Conservation (phyloP, 2,888 invertebrate species). For the Actias luna region DNA sequence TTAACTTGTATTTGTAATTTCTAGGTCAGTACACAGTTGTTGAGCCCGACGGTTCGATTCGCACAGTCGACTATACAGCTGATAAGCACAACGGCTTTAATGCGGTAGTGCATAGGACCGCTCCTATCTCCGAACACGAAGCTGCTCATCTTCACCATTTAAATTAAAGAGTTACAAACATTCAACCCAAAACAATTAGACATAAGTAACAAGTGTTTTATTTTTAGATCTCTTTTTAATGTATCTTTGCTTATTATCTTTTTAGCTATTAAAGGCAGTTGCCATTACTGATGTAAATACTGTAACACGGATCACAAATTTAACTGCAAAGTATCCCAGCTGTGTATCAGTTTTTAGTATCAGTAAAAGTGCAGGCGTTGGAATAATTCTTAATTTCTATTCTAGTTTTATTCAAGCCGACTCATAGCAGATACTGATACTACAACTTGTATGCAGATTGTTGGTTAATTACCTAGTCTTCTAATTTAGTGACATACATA, state of each 20-base stretch:
- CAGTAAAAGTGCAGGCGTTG: background rate
- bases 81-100: conserved; percentile 78
- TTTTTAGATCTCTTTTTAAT: conserved; percentile 28
- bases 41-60: conserved; percentile 76
- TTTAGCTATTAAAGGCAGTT: background rate
- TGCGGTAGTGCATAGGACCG: conserved; percentile 74
- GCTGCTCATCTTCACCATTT: conserved; percentile 53
- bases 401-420: no score
- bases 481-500: background rate
- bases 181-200: background rate
- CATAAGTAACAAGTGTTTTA: background rate
- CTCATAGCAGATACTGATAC: no score
- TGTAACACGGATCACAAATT: background rate
- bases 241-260: background rate
- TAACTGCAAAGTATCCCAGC: background rate
- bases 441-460: background rate
- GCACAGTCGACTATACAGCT: conserved; percentile 78
- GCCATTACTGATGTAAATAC: background rate
- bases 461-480: no score
- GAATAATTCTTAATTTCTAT: no score
- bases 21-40: conserved; percentile 78
- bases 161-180: conserved; percentile 10
- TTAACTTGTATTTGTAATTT: conserved; percentile 22
- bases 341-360: background rate
- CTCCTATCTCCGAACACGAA: conserved; percentile 69